Conservation (phyloP, 2,888 invertebrate species). For the Epirrhoe alternata region DNA sequence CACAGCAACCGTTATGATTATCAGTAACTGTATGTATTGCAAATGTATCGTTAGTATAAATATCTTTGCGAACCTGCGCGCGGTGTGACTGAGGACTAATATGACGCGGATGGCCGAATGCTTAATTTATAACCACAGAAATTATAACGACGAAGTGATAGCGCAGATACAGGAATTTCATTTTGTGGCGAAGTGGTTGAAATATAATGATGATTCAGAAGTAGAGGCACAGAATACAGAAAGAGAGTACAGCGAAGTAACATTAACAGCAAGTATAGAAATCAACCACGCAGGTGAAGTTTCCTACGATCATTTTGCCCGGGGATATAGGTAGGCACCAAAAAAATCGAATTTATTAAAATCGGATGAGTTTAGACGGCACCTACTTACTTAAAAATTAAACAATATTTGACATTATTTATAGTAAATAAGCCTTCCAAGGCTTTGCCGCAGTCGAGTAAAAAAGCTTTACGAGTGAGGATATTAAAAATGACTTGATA, state of each 20-base stretch:
- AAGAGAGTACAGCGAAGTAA: no score
- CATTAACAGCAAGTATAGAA: no score
- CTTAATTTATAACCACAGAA: conserved; percentile 14
- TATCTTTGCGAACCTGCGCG: not conserved
- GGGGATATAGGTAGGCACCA: no score
- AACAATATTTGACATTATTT: no score
- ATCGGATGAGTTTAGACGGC: no score
- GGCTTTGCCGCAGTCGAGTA: not conserved
- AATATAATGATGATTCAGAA: no score
- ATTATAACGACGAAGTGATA: conserved; percentile 6
- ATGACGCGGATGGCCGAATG: conserved; percentile 20
- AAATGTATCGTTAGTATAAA: not conserved
- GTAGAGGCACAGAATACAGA: no score
- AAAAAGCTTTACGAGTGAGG: not conserved
- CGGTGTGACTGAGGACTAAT: not conserved
- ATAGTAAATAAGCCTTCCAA: no score
- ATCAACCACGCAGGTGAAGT: no score
- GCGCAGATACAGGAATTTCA: conserved; percentile 1
- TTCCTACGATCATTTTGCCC: no score
- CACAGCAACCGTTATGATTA: not conserved
- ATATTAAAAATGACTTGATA: not conserved
- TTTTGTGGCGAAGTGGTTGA: not conserved
- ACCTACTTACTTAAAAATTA: no score
- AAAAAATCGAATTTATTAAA: no score
- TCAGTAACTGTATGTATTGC: not conserved